Percentiles rank a stretch among this genome's conserved stretches.
Conservation (phyloP, 2,797 vertebrate genomes). For the Prionace glauca region DNA sequence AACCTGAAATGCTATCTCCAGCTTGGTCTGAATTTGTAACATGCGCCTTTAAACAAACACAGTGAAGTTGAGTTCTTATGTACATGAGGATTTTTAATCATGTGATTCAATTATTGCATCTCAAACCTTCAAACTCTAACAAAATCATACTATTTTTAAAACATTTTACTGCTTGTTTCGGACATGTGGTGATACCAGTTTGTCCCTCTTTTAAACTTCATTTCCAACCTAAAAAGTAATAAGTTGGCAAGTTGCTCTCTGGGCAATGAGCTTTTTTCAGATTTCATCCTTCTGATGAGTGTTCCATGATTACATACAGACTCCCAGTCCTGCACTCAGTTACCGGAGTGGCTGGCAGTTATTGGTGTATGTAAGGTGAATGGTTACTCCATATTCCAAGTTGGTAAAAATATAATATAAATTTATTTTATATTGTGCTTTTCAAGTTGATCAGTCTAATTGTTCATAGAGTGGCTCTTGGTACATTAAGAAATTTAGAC, state of each 20-base stretch:
- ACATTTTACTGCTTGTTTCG: no score
- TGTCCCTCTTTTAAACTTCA: neutral
- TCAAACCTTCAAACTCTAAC: neutral
- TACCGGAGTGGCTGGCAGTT: neutral
- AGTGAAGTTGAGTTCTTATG: neutral
- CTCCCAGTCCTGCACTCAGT: neutral
- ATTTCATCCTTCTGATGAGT: neutral
- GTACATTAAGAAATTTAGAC: neutral
- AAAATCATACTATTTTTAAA: no score
- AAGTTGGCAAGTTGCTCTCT: neutral
- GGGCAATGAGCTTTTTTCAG: neutral
- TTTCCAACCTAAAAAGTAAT: neutral
- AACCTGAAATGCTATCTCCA: neutral
- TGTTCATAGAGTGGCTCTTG: neutral
- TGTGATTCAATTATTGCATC: neutral
- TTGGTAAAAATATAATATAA: neutral
- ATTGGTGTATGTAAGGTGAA: neutral
- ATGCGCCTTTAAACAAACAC: neutral
- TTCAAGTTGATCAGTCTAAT: neutral
- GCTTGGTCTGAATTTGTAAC: neutral
- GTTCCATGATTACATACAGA: neutral
- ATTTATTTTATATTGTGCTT: neutral
- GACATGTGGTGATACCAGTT: neutral
- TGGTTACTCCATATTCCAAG: neutral
- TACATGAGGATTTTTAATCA: neutral